Conservation (phyloP, 2,113 vertebrate genomes). For the Pelobates fuscus region DNA sequence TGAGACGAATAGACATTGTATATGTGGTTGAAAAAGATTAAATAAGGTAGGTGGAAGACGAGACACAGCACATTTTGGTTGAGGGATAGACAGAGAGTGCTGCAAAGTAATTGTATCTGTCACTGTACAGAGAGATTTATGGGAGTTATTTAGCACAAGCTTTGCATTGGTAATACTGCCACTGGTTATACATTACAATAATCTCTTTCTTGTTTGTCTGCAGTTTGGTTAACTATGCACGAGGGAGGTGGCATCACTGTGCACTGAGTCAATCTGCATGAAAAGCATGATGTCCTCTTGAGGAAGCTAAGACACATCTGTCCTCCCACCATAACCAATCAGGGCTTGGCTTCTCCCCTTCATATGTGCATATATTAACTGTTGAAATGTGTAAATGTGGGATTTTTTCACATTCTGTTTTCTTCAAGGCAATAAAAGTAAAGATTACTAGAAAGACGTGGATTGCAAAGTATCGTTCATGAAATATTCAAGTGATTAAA, state of each 20-base stretch:
- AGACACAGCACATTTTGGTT: not conserved
- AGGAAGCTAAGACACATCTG: not conserved
- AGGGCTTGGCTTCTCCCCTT: not conserved
- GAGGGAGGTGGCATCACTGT: not conserved
- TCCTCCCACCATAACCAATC: not conserved
- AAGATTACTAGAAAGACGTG: too few species aligned
- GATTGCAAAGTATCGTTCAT: too few species aligned
- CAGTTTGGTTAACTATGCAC: not conserved
- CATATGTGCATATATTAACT: not conserved
- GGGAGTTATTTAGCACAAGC: not conserved
- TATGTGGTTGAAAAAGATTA: not conserved
- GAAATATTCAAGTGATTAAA: too few species aligned
- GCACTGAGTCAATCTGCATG: not conserved
- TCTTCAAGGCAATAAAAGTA: too few species aligned
- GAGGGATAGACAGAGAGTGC: not conserved
- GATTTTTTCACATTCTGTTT: too few species aligned
- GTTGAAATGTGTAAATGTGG: too few species aligned
- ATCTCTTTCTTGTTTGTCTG: constrained; percentile 1
- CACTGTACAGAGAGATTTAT: not conserved
- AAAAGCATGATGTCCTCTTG: not conserved
- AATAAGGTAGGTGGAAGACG: not conserved
- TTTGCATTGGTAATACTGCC: not conserved
- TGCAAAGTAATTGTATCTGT: not conserved
- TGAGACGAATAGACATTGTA: not conserved
- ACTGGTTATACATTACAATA: not conserved